Percentiles rank a stretch among this genome's conserved stretches.
Evolutionary conservation across 1,140 invertebrate genomes (phyloP).

Genomic region (Brachionus plicatilis): DNA sequence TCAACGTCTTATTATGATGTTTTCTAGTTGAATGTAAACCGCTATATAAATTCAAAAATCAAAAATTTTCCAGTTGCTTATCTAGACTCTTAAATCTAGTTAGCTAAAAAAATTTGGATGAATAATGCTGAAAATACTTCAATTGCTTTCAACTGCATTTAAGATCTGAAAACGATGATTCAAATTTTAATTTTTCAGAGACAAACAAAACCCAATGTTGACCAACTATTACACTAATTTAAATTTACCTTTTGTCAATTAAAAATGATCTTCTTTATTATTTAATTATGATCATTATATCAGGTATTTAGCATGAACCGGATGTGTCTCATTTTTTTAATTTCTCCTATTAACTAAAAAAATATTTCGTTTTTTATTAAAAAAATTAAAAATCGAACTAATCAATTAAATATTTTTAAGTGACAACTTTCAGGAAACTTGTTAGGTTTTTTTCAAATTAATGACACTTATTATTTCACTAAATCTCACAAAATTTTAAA

Average conservation of each 20-base stretch:
- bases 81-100: not conserved
- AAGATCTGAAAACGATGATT: not conserved
- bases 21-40: not conserved
- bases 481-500: too few species aligned
- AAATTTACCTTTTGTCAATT: too few species aligned
- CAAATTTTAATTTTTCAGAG: not conserved
- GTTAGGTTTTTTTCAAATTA: too few species aligned
- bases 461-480: too few species aligned
- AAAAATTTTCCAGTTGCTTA: not conserved
- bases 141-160: not conserved
- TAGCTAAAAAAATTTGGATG: not conserved
- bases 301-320: not conserved
- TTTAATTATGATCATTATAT: not conserved
- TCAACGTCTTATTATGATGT: not conserved
- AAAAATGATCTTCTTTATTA: not conserved
- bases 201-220: not conserved
- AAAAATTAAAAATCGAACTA: not conserved
- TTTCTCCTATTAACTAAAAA: not conserved
- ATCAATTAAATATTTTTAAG: not conserved
- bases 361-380: too few species aligned
- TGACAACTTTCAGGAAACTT: too few species aligned
- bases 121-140: not conserved
- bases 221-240: not conserved
- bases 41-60: not conserved
- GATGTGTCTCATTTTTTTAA: not conserved